Evolutionary conservation across 1,140 invertebrate species (phyloP).

Genomic region (Liolophura sinensis): DNA sequence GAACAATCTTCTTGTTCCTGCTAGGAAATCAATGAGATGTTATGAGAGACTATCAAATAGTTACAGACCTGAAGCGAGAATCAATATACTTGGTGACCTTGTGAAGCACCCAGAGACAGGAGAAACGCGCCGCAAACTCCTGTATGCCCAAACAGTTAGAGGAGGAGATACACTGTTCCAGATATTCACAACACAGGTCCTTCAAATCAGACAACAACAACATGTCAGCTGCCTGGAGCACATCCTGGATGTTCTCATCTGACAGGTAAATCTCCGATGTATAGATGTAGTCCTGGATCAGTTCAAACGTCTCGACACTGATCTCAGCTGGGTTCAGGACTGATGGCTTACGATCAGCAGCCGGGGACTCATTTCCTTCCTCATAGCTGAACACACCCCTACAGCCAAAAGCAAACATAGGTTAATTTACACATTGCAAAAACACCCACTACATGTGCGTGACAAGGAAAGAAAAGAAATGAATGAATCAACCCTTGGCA

Average conservation of each 20-base stretch:
- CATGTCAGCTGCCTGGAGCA: slow-evolving; percentile 47
- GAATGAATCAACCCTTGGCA: too few species aligned
- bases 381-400: slow-evolving; percentile 37
- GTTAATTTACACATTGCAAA: neutral
- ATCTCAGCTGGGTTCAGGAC: slow-evolving; percentile 30
- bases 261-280: slow-evolving; percentile 41
- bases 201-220: slow-evolving; percentile 44
- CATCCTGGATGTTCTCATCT: slow-evolving; percentile 49
- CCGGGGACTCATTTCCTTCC: slow-evolving; percentile 6
- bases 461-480: too few species aligned
- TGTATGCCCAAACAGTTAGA: slow-evolving; percentile 47
- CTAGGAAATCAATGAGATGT: too few species aligned
- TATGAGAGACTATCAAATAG: neutral
- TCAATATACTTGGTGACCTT: slow-evolving; percentile 41
- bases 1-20: too few species aligned
- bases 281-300: slow-evolving; percentile 50
- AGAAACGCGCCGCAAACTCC: slow-evolving; percentile 41
- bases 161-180: slow-evolving; percentile 42
- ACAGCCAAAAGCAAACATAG: slow-evolving; percentile 5
- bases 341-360: slow-evolving; percentile 4
- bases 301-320: slow-evolving; percentile 32
- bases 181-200: slow-evolving; percentile 47
- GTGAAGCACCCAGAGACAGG: slow-evolving; percentile 40
- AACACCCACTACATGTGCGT: neutral
- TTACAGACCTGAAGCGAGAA: slow-evolving; percentile 41